A percentile compares a stretch with the other conserved stretches of the same genome.
These are phyloP conservation scores for Pseudanteris insignis DNA, from an alignment of 2,888 invertebrate genomes.

Conservation along the genomic window DNA sequence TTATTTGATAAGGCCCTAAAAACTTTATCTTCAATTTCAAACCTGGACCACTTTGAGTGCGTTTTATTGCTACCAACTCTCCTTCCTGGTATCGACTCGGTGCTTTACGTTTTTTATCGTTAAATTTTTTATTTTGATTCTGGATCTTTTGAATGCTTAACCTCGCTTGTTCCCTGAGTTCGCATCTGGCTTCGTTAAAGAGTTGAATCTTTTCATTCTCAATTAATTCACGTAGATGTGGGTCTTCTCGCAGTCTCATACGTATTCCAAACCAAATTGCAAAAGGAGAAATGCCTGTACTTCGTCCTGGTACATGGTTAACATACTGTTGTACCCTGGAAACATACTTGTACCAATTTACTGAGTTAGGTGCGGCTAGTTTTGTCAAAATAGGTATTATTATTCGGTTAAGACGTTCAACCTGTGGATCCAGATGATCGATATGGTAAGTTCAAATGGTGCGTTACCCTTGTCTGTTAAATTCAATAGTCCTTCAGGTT, in stretches of 20 bases:
- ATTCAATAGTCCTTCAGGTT: background rate
- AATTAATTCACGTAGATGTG: constrained; percentile 12
- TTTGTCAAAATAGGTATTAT: constrained; percentile 8
- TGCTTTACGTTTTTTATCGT: constrained; percentile 26
- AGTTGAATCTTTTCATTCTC: constrained; percentile 10
- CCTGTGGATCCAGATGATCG: constrained; percentile 2
- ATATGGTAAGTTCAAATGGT: constrained; percentile 1
- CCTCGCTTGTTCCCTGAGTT: constrained; percentile 25
- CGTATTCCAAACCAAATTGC: constrained; percentile 4
- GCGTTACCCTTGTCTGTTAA: background rate
- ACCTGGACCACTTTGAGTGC: constrained; percentile 41
- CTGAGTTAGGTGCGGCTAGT: background rate
- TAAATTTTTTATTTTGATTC: constrained; percentile 26
- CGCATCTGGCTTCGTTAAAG: constrained; percentile 7
- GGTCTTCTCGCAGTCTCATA: constrained; percentile 9
- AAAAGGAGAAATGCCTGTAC: constrained; percentile 4
- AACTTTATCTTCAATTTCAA: constrained; percentile 37
- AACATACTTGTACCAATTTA: constrained; percentile 4
- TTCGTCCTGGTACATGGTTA: constrained; percentile 1
- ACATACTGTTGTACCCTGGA: constrained; percentile 2
- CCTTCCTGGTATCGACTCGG: constrained; percentile 20
- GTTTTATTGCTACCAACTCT: constrained; percentile 42
- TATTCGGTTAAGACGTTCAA: constrained; percentile 7
- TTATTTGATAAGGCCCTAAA: constrained; percentile 35
- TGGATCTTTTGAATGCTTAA: constrained; percentile 27